Evolutionary conservation across 2,888 invertebrate species (phyloP), one percentile per base, ranked within the genome.

Genomic region (Amphipoea lucens): DNA sequence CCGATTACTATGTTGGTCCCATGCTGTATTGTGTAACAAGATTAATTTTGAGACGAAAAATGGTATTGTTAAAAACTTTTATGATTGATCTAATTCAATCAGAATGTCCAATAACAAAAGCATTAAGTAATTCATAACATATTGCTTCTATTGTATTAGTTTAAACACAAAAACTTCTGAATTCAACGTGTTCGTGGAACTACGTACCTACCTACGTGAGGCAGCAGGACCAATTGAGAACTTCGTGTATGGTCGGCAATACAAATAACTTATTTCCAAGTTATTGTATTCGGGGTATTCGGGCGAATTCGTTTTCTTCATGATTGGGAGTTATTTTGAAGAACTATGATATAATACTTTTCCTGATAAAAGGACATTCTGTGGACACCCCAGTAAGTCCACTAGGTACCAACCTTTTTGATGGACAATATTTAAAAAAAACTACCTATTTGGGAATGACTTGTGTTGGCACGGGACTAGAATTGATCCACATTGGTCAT

Each of bases 131-230:
- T 70, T 54, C 36, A 29, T 67, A 84, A 48, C 72, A 69, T 48
- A 69, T 51, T 45, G 40, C 12, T 70, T 63, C 72, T 36, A 83
- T 78, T 76, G 83, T 81, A 72, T 76, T 74, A 66, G 48, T 29
- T 67, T 20, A 14, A 11, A 70, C 54, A 65, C 60, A 86, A 85
- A 85, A 85, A 83, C 70, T 63, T 9, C 48, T 40, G 29, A 57
- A 67, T 29, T 57, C 29, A 40, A 36, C 11, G 17, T n/a, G 14
- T 79, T 72, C n/a, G 17, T 63, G 17, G 42, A 79, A 79, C 48
- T 45, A 12, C 11, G 2, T 57, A 29, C 20, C 2, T 54, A 54
- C 14, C 14, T 11, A 17, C 6, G 12, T 23, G 36, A 54, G 12
- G 5, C 11, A 14, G 40, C 63, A 29, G 42, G 60, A 45, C 36